These are phyloP conservation scores for Hephaestus fuliginosus DNA, from an alignment of 2,797 vertebrate genomes.

Conservation along the genomic window DNA sequence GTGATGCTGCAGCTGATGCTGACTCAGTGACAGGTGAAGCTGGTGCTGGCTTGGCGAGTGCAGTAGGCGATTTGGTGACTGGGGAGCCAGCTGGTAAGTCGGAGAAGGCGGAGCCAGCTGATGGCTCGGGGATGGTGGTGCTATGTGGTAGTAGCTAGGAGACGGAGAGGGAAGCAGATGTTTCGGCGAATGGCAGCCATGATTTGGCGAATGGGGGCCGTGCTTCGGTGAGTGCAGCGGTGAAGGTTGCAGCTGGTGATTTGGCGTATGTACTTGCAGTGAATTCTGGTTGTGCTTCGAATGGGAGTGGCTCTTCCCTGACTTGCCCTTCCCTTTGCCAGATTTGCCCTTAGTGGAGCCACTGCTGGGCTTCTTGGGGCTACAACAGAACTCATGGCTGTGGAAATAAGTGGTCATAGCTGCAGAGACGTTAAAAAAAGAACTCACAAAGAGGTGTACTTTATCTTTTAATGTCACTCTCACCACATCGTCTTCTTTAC, in stretches of 20 bases:
- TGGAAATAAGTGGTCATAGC: slow-evolving; percentile 85
- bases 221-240: slow-evolving; percentile 70
- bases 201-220: slow-evolving; percentile 50
- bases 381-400: slow-evolving; percentile 84
- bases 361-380: slow-evolving; percentile 73
- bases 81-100: slow-evolving; percentile 50
- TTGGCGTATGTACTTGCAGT: slow-evolving; percentile 68
- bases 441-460: slow-evolving; percentile 7
- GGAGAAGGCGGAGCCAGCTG: slow-evolving; percentile 64
- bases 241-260: slow-evolving; percentile 67
- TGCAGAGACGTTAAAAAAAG: slow-evolving; percentile 14
- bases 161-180: slow-evolving; percentile 75
- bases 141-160: slow-evolving; percentile 83
- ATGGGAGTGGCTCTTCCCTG: slow-evolving; percentile 66
- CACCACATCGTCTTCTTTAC: slow-evolving; percentile 32
- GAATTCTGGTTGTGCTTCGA: slow-evolving; percentile 73
- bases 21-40: slow-evolving; percentile 62
- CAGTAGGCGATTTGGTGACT: slow-evolving; percentile 47
- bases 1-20: slow-evolving; percentile 73
- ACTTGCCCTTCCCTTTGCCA: slow-evolving; percentile 77
- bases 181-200: slow-evolving; percentile 62
- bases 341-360: slow-evolving; percentile 72
- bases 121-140: slow-evolving; percentile 60
- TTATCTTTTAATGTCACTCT: slow-evolving; percentile 23
- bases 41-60: slow-evolving; percentile 73